Conservation (phyloP, 2,888 invertebrate species). For the Pristionchus maxplancki region DNA sequence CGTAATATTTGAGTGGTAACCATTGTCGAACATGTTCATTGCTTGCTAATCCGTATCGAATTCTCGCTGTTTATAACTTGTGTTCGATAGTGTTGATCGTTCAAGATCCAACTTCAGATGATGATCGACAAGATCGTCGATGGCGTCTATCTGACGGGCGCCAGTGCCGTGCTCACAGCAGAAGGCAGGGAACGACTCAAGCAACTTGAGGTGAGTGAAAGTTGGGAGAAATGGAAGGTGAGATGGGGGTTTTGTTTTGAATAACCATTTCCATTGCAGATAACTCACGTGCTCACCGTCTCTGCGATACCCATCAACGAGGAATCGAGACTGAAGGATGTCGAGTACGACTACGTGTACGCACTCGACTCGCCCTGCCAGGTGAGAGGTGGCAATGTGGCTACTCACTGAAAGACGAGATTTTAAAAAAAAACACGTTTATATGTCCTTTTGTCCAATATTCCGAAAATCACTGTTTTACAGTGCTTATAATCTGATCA, state of each 20-base stretch:
- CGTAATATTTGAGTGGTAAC: no score
- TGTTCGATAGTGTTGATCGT: no score
- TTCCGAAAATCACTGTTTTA: no score
- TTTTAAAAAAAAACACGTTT: no score
- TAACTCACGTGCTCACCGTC: slow-evolving; percentile 65
- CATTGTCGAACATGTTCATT: no score
- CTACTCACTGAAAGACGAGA: no score
- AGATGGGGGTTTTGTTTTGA: no score
- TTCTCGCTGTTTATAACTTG: no score
- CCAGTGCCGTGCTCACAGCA: slow-evolving; percentile 58
- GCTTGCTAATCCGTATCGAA: no score
- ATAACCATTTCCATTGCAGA: slow-evolving; percentile 54
- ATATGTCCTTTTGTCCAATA: no score
- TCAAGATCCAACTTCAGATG: no score
- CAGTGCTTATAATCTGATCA: background rate
- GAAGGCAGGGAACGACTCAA: slow-evolving; percentile 54
- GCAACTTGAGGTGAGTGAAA: slow-evolving; percentile 58
- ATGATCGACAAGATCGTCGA: slow-evolving; percentile 69
- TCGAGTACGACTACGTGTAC: slow-evolving; percentile 68
- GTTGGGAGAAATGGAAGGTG: no score
- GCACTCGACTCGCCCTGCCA: slow-evolving; percentile 61
- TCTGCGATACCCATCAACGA: slow-evolving; percentile 61
- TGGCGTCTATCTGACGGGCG: slow-evolving; percentile 64
- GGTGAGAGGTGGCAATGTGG: slow-evolving; percentile 40
- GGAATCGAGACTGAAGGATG: slow-evolving; percentile 56